A percentile compares a stretch with the other conserved stretches of the same genome.
phyloP scores from a whole-genome alignment of 2,797 vertebrate species.

The Mormyrus hasselquistii region DNA sequence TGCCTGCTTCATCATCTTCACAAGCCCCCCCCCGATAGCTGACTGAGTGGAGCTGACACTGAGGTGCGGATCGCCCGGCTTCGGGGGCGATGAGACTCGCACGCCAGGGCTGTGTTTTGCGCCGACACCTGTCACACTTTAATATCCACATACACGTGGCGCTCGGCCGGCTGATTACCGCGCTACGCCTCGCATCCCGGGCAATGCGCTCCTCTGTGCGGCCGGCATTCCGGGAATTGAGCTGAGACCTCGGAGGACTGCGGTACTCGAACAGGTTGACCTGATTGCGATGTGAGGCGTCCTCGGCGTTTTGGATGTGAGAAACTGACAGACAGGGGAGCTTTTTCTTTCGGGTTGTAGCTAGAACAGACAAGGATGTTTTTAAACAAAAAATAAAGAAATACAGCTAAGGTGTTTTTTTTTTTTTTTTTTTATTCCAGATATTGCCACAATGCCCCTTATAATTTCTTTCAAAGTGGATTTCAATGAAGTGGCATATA shows the following conservation, averaged over 20 bases:
- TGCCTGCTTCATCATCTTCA: neutral
- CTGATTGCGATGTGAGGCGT: neutral
- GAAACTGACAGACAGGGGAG: slow-evolving; percentile 14
- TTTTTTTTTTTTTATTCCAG: neutral
- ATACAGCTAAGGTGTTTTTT: neutral
- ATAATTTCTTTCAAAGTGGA: slow-evolving; percentile 1
- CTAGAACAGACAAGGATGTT: neutral
- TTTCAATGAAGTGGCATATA: slow-evolving; percentile 3
- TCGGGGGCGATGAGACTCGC: neutral
- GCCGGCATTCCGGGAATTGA: neutral
- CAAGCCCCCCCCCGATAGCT: slow-evolving; percentile 6
- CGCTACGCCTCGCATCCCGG: neutral
- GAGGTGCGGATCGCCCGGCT: neutral
- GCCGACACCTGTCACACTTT: slow-evolving; percentile 13
- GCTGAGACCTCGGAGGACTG: slow-evolving; percentile 9
- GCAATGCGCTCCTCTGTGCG: neutral
- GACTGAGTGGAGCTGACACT: slow-evolving; percentile 11
- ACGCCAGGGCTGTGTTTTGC: slow-evolving; percentile 3
- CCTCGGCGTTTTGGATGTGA: neutral
- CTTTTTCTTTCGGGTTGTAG: neutral
- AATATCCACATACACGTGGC: slow-evolving; percentile 1
- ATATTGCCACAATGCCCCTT: neutral
- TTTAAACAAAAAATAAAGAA: neutral
- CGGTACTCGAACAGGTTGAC: neutral
- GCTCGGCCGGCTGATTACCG: slow-evolving; percentile 7